A percentile compares a stretch with the other conserved stretches of the same genome.
These are phyloP conservation scores for Hippocampus abdominalis DNA, from an alignment of 2,113 vertebrate genomes.

Conservation along the genomic window DNA sequence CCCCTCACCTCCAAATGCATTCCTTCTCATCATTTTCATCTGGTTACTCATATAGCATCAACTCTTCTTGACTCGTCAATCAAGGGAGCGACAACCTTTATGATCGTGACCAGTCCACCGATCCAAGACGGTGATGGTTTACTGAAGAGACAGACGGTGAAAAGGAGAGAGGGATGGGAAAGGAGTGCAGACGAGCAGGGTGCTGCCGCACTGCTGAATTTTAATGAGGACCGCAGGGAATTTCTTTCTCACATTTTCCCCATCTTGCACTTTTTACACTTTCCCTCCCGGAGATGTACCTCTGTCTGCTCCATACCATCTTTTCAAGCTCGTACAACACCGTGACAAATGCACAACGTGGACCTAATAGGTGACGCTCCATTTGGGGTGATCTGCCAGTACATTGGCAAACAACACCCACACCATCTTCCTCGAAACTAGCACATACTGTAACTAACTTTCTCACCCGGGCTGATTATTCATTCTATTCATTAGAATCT, in stretches of 20 bases:
- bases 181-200: constrained; percentile 33
- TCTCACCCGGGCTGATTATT: constrained; percentile 80
- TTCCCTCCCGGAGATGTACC: constrained; percentile 43
- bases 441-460: constrained; percentile 40
- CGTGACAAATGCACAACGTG: constrained; percentile 23
- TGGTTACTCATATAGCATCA: constrained; percentile 43
- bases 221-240: constrained; percentile 79
- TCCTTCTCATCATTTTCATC: constrained; percentile 10
- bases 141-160: constrained; percentile 46
- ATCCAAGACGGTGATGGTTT: constrained; percentile 58
- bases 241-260: constrained; percentile 54
- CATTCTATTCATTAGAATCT: constrained; percentile 81
- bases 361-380: constrained; percentile 65
- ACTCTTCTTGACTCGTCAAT: constrained; percentile 55
- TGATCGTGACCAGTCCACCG: constrained; percentile 67
- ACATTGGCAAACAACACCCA: constrained; percentile 44
- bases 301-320: constrained; percentile 32
- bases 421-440: constrained; percentile 46
- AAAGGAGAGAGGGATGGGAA: constrained; percentile 22
- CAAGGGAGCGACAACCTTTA: constrained; percentile 67
- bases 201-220: constrained; percentile 64
- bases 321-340: constrained; percentile 26
- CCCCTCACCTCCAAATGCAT: neutral
- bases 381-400: constrained; percentile 62
- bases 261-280: constrained; percentile 23